Evolutionary conservation across 2,113 vertebrate species (phyloP), one percentile per base, ranked within the genome.

Genomic region (Atrichornis clamosus): DNA sequence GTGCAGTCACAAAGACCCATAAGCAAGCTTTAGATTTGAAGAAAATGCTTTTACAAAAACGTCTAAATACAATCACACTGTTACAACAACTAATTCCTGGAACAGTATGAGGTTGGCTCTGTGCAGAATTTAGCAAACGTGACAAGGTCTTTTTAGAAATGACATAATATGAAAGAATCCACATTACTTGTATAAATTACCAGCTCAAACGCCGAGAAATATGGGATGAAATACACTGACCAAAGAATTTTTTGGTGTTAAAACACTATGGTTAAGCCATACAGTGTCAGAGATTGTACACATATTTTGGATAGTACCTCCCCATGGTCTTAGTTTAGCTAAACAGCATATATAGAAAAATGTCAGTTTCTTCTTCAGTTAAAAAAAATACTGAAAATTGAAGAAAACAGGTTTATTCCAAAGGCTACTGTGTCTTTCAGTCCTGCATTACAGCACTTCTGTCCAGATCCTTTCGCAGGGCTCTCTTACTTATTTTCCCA

Each of bases 21-120:
- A 41, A 87, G 27, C 10, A 47, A 59, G 60, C 46, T 77, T 81
- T 63, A 32, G 27, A 41, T 47, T 63, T 33, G 33, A 86, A 88
- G 59, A 70, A 84, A 84, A 81, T 28, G 20, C 33, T 65, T 74
- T 50, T 46, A 59, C 6, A 74, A 42, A 90, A 85, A 59, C 33
- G 8, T 15, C 16, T 65, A 9, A 52, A 62, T 41, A n/a, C 2
- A 5, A 14, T 13, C 13, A 46, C 1, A 0, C 10, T 39, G 28
- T 92, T 77, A n/a, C 19, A 63, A 78, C 30, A 82, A 44, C 26
- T 62, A 83, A 62, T 50, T 80, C 22, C 55, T 28, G 16, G 39
- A 33, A 30, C 11, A 49, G 15, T 19, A n/a, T 41, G 65, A 42
- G n/a, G 12, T 44, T 58, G 5, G 16, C 1, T 6, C 64, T 81